Percentiles rank a stretch among this genome's conserved stretches.
phyloP scores from a whole-genome alignment of 2,888 invertebrate genomes.

The Mesorhabditis belari region DNA sequence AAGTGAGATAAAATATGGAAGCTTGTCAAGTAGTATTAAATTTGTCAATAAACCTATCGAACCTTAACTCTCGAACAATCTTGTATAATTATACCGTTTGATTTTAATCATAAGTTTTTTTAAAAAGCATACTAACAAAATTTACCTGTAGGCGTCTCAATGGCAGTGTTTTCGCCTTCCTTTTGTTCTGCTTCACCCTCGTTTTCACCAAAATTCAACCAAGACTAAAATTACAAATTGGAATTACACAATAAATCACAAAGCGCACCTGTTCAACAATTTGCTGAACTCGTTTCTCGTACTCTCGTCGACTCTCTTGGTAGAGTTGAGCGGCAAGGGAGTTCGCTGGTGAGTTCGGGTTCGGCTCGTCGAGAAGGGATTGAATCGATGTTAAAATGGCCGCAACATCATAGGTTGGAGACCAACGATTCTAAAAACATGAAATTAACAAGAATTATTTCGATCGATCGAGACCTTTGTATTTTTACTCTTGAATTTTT shows the following conservation, averaged over 20 bases:
- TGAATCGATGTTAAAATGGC: slow-evolving; percentile 99
- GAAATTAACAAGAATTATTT: not conserved
- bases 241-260: not conserved
- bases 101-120: too few relatives aligned
- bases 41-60: too few relatives aligned
- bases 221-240: slow-evolving; percentile 64
- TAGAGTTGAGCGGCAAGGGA: slow-evolving; percentile 98
- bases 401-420: slow-evolving; percentile 99
- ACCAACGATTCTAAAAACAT: slow-evolving; percentile 92
- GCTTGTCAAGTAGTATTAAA: too few relatives aligned
- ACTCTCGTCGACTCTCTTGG: slow-evolving; percentile 96
- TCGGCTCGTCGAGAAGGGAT: slow-evolving; percentile 98
- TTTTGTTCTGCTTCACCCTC: slow-evolving; percentile 41
- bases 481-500: too few relatives aligned
- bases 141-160: not conserved
- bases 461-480: not conserved
- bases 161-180: slow-evolving; percentile 14
- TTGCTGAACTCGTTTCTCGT: slow-evolving; percentile 97
- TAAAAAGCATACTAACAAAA: too few relatives aligned
- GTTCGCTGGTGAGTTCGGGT: slow-evolving; percentile 98
- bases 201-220: slow-evolving; percentile 58
- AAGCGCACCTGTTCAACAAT: slow-evolving; percentile 80
- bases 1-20: too few relatives aligned
- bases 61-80: too few relatives aligned
- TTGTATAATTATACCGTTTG: too few relatives aligned